A percentile compares a stretch with the other conserved stretches of the same genome.
phyloP scores from a whole-genome alignment of 2,888 invertebrate genomes.

The Dromius quadrimaculatus region DNA sequence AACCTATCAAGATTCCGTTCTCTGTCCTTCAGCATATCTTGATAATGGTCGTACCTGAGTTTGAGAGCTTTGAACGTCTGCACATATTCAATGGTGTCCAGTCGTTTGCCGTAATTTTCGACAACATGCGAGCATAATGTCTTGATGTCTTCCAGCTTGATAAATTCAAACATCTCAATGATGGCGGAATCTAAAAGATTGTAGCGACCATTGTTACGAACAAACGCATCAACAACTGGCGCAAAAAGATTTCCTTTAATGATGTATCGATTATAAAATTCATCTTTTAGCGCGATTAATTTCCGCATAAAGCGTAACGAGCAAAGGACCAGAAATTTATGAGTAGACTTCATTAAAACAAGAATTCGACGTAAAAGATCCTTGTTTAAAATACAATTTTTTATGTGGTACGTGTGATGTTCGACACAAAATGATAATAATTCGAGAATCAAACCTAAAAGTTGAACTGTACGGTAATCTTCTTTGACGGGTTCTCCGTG shows the following conservation, averaged over 20 bases:
- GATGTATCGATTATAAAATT: constrained; percentile 97
- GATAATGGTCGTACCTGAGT: constrained; percentile 90
- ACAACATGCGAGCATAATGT: constrained; percentile 93
- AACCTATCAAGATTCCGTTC: constrained; percentile 82
- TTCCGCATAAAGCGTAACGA: constrained; percentile 97
- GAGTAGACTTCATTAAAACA: constrained; percentile 95
- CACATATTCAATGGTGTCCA: constrained; percentile 97
- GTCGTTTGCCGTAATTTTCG: constrained; percentile 93
- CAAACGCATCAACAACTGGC: constrained; percentile 96
- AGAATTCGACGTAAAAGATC: constrained; percentile 95
- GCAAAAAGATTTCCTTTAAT: constrained; percentile 94
- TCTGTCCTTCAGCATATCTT: constrained; percentile 89
- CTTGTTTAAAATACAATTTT: constrained; percentile 97
- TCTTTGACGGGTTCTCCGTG: constrained; percentile 92
- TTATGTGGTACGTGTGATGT: constrained; percentile 99
- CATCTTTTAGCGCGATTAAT: constrained; percentile 97
- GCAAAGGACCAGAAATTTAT: constrained; percentile 96
- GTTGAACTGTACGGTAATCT: constrained; percentile 96
- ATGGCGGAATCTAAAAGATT: constrained; percentile 99
- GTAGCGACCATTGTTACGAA: constrained; percentile 96
- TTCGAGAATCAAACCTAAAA: constrained; percentile 94
- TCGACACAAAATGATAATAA: constrained; percentile 98
- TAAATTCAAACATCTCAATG: constrained; percentile 99
- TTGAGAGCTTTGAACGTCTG: constrained; percentile 97
- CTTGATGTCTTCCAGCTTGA: constrained; percentile 93